Evolutionary conservation across 2,797 vertebrate genomes (phyloP), one percentile per base, ranked within the genome.

Genomic region (Kryptopterus vitreolus): DNA sequence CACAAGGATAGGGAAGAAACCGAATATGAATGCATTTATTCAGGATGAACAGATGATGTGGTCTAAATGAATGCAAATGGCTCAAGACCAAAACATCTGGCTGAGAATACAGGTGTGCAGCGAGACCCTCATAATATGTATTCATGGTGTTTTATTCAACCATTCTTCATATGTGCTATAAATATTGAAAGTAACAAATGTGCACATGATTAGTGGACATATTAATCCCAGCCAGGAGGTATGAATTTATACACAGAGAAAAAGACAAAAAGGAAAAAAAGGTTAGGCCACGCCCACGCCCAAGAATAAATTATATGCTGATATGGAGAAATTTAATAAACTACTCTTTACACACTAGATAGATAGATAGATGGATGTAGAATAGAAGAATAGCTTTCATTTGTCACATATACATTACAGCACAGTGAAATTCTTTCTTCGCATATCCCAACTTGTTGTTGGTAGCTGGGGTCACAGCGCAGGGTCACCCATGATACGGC

Each of bases 11-110:
- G 57, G n/a, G 38, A 46, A 16, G n/a, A 24, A 26, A 46, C 6
- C 3, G 12, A 24, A 68, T 68, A 24, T 48, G 65, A 68, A 68
- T 48, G 26, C 38, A 26, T 68, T n/a, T 46, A 68, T 68, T 68
- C 22, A 46, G n/a, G 46, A 8, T 68, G 65, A 68, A 43, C 38
- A 68, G 65, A 68, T 26, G 65, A 9, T 68, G n/a, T 68, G 43
- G 16, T 48, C 5, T 48, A 48, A 69, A 18, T 69, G n/a, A 8
- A 69, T 29, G 15, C 43, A 69, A 29, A 68, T 43, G 24, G 65
- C 43, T 13, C 15, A 12, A 68, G 65, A 68, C 15, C 65, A 26
- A 38, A 22, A 20, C 65, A 46, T 68, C 35, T 68, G 65, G 4
- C 43, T 13, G 12, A 46, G 22, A 66, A 22, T 68, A 16, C 65